Conservation (phyloP, 2,888 invertebrate species). For the Hypolimnas misippus region DNA sequence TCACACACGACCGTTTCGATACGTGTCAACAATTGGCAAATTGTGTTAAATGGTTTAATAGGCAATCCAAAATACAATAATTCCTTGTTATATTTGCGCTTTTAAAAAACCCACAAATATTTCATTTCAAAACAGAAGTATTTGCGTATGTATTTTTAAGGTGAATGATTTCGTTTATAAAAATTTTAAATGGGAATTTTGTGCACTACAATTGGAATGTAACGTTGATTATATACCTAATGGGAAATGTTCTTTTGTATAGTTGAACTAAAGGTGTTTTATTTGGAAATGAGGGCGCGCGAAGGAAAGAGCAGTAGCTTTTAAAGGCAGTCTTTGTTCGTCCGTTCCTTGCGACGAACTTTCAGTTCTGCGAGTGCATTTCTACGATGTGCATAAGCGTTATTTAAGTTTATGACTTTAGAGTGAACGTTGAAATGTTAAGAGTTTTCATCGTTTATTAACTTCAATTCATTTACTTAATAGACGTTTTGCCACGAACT, state of each 20-base stretch:
- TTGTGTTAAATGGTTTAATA: constrained; percentile 14
- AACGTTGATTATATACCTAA: constrained; percentile 15
- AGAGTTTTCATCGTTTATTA: constrained; percentile 33
- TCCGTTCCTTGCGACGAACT: constrained; percentile 39
- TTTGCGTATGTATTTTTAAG: constrained; percentile 3
- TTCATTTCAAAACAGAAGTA: neutral
- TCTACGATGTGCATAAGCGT: constrained; percentile 38
- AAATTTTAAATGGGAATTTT: constrained; percentile 46
- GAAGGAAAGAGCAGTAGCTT: constrained; percentile 39
- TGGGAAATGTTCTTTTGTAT: constrained; percentile 19
- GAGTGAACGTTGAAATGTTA: constrained; percentile 29
- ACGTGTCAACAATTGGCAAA: constrained; percentile 7
- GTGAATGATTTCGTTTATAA: constrained; percentile 49
- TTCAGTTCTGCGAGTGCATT: constrained; percentile 36
- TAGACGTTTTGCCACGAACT: neutral
- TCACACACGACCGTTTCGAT: neutral
- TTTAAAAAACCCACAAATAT: neutral
- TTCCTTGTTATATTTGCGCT: neutral
- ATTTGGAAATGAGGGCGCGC: constrained; percentile 23
- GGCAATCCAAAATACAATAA: neutral
- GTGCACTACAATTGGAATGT: constrained; percentile 22
- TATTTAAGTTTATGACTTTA: constrained; percentile 37
- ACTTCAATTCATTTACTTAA: constrained; percentile 25
- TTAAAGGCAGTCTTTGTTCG: constrained; percentile 44
- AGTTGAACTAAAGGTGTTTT: constrained; percentile 23